Evolutionary conservation across 2,797 vertebrate genomes (phyloP), one percentile per base, ranked within the genome.

Genomic region (Huso huso): DNA sequence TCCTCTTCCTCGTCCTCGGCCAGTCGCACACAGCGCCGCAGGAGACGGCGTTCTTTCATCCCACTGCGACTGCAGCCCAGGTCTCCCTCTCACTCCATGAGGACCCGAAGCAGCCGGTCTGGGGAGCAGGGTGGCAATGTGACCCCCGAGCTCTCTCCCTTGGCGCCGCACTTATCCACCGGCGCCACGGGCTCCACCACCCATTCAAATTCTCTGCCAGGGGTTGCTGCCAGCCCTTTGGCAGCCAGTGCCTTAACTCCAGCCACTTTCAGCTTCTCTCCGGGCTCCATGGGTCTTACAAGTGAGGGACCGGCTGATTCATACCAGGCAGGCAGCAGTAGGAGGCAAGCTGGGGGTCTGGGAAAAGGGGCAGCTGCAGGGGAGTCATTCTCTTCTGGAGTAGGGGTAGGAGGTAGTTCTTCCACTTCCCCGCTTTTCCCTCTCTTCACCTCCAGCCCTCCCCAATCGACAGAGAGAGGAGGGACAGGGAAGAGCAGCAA

Each of bases 161-260:
- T 94, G 81, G 84, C 90, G 62, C 87, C 88, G 0, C 82, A 67
- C 80, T 37, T 37, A 13, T 82, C 93, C 72, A 90, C 93, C 59
- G 89, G 88, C 80, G 88, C 94, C 66, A 84, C 87, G 52, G 71
- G 1, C 78, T 70, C 83, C 18, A 83, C 90, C 67, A 87, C 91
- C 72, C 91, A 91, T 82, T 83, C 93, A 75, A 87, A 92, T 81
- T 93, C 94, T n/a, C 81, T 98, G 74, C 83, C 90, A 48, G 93
- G 92, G 79, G 86, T 92, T 73, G 87, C 93, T 79, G 88, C 92
- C 84, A 90, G 86, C 84, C 90, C 93, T 82, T 90, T 90, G 79
- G 84, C 92, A 91, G 81, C 93, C 86, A 96, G 95, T 99, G 97
- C 97, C 97, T 99, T 99, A 97, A 93, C 90, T 74, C 87, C 94